Base-by-base conservation (phyloP, 1,140 invertebrate species). In the Trinorchestia longiramus region DNA sequence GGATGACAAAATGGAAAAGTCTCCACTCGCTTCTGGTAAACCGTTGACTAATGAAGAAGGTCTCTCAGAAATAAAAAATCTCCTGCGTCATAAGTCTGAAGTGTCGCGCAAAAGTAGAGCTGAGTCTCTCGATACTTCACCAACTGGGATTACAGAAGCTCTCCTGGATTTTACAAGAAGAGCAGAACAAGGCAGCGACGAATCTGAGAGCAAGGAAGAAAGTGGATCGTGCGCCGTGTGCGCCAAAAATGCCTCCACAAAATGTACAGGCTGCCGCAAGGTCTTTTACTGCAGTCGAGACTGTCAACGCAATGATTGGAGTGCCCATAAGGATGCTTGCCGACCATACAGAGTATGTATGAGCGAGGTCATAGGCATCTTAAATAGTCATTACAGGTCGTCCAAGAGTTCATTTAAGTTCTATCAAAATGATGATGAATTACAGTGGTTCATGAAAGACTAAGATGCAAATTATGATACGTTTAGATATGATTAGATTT, bases 241-340 rank as follows among this genome's bases (percentile, higher is more conserved):
- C 95, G 95, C 96, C 36, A 53, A 95, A 62, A 92, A 92, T 0
- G 97, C 97, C 0, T 97, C 97, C 0, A 97, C 98, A 15, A 98
- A 98, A 96, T 99, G 98, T 97, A 98, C 98, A 4, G 98, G 98
- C 87, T 99, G 98, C 97, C 98, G 98, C 97, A 97, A 97, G n/a
- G 98, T 98, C 0, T 98, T 98, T 97, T 99, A 99, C 97, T 99
- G 98, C 97, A 98, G 98, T 11, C 98, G 97, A 47, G 98, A 98
- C 53, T 98, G 98, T 97, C 98, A 98, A 97, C 98, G 98, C 96
- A 97, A 97, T 95, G 98, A 98, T 97, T 99, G 98, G 98, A 98
- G 98, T 96, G 97, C 97, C 3, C 98, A 99, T 97, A 98, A 98
- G 97, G 97, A 97, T 40, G 97, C 97, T n/a, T 99, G 98, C 97